Conservation (phyloP, 2,888 invertebrate species). For the Operophtera brumata region DNA sequence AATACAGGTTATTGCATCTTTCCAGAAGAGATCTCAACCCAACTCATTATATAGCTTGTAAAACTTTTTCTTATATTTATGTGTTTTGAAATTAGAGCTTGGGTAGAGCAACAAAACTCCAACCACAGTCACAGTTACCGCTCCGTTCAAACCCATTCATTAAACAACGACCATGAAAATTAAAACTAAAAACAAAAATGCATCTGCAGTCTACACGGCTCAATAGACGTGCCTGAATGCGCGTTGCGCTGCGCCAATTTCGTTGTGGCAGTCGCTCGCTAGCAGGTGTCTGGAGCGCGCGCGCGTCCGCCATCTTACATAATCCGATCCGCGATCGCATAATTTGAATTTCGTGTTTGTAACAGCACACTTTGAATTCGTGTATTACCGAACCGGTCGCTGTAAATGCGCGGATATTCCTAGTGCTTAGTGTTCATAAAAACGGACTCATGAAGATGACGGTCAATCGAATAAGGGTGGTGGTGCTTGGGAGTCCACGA, state of each 20-base stretch:
- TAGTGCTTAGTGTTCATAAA: slow-evolving; percentile 26
- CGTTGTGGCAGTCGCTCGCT: slow-evolving; percentile 71
- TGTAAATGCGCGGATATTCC: slow-evolving; percentile 46
- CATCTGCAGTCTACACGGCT: slow-evolving; percentile 49
- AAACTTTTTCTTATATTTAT: too few relatives aligned
- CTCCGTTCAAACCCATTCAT: slow-evolving; percentile 17
- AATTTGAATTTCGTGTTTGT: slow-evolving; percentile 42
- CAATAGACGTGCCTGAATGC: slow-evolving; percentile 59
- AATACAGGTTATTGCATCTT: too few relatives aligned
- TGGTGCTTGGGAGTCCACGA: slow-evolving; percentile 87
- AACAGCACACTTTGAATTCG: slow-evolving; percentile 21
- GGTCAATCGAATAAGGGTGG: slow-evolving; percentile 88
- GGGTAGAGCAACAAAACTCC: neutral
- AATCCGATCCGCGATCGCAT: slow-evolving; percentile 66
- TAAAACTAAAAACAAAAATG: slow-evolving; percentile 37
- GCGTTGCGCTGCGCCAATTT: slow-evolving; percentile 74
- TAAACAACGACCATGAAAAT: slow-evolving; percentile 34
- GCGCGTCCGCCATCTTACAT: slow-evolving; percentile 62
- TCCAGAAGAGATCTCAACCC: too few relatives aligned
- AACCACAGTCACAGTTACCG: neutral
- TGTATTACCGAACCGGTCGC: slow-evolving; percentile 30
- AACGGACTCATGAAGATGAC: slow-evolving; percentile 84
- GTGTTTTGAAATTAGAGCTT: too few relatives aligned
- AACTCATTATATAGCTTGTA: too few relatives aligned
- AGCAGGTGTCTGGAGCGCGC: slow-evolving; percentile 76